Percentiles rank a stretch among this genome's conserved stretches.
phyloP scores from a whole-genome alignment of 2,888 invertebrate species.

The Holacanthella duospinosa region DNA sequence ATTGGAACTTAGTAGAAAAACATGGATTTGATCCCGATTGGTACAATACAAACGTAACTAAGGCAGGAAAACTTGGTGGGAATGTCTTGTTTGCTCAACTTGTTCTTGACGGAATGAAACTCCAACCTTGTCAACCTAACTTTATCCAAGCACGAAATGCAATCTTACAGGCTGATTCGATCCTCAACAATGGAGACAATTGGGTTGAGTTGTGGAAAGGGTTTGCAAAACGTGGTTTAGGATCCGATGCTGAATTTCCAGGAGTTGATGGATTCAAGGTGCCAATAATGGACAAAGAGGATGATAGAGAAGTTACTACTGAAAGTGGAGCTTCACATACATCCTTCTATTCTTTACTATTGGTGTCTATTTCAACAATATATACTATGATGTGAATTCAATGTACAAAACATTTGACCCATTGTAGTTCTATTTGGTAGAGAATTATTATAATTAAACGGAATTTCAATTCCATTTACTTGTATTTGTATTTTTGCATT shows the following conservation, averaged over 20 bases:
- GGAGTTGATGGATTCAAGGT: background rate
- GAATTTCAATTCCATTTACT: too few relatives aligned
- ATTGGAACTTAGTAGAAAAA: slow-evolving; percentile 3
- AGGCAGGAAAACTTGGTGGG: background rate
- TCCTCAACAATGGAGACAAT: background rate
- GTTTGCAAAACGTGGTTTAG: slow-evolving; percentile 8
- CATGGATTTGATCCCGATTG: slow-evolving; percentile 3
- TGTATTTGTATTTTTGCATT: too few relatives aligned
- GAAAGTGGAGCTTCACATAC: too few relatives aligned
- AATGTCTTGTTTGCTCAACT: slow-evolving; percentile 5
- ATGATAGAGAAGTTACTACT: background rate
- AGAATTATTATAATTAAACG: too few relatives aligned
- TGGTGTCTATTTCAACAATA: too few relatives aligned
- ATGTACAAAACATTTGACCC: too few relatives aligned
- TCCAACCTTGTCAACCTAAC: slow-evolving; percentile 3
- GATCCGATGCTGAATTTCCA: background rate
- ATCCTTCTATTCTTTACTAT: too few relatives aligned
- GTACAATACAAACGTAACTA: background rate
- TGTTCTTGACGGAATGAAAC: slow-evolving; percentile 6
- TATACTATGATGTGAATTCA: too few relatives aligned
- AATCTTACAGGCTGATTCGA: background rate
- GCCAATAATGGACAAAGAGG: background rate
- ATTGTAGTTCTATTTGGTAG: too few relatives aligned
- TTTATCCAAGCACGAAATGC: slow-evolving; percentile 7
- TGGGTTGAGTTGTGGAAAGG: background rate